These are phyloP conservation scores for Acanthochromis polyacanthus DNA, from an alignment of 2,113 vertebrate species.

Conservation along the genomic window DNA sequence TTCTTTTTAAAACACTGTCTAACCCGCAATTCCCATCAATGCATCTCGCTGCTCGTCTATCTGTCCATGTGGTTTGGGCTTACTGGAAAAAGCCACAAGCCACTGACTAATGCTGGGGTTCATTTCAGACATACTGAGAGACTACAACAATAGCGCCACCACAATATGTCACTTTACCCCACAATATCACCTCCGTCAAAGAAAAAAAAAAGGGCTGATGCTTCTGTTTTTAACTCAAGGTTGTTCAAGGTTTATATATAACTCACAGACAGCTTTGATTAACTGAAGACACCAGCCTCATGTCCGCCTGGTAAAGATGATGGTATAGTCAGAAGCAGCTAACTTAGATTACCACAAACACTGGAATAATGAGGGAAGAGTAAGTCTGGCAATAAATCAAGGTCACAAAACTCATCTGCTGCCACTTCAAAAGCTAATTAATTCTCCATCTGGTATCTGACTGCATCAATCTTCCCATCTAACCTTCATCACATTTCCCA, in stretches of 20 bases:
- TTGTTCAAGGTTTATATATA: conserved; percentile 7
- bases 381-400: no score
- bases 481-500: no score
- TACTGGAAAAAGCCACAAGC: conserved; percentile 72
- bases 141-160: conserved; percentile 38
- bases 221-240: conserved; percentile 40
- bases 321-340: not conserved
- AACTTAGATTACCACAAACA: not conserved
- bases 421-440: not conserved
- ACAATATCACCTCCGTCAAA: conserved; percentile 3
- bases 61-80: conserved; percentile 62
- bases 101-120: conserved; percentile 58
- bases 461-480: no score
- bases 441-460: not conserved
- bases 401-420: no score
- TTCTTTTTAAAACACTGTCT: conserved; percentile 23
- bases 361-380: no score
- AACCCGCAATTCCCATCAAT: conserved; percentile 37
- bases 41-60: conserved; percentile 33
- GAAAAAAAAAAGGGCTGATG: not conserved
- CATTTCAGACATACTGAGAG: conserved; percentile 59
- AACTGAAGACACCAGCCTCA: not conserved
- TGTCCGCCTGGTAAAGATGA: not conserved
- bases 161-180: conserved; percentile 61
- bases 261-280: not conserved